Evolutionary conservation across 2,797 vertebrate species (phyloP).

Genomic region (Sebastes wilsoni): DNA sequence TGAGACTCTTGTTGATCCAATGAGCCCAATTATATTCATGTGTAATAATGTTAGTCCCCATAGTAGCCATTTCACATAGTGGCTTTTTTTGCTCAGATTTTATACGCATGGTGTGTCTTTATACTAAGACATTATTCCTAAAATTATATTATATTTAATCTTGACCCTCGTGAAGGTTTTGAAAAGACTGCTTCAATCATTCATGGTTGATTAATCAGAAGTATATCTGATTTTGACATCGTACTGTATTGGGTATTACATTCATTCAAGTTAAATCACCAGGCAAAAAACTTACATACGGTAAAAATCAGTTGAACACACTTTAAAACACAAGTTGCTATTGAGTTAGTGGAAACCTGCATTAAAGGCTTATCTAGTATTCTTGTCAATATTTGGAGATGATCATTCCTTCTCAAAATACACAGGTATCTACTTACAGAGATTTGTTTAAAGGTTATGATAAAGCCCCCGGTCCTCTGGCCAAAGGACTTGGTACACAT

Average conservation of each 20-base stretch:
- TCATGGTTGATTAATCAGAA: not conserved
- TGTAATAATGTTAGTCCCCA: too few species aligned
- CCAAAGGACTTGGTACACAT: constrained; percentile 66
- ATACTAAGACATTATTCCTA: too few species aligned
- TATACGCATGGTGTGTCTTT: too few species aligned
- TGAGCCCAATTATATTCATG: too few species aligned
- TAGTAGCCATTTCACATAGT: too few species aligned
- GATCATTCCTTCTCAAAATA: constrained; percentile 62
- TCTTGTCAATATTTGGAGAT: constrained; percentile 38
- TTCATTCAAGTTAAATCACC: not conserved
- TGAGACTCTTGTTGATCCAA: too few species aligned
- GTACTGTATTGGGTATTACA: not conserved
- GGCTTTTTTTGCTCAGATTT: too few species aligned
- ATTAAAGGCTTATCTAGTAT: not conserved
- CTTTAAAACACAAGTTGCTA: not conserved
- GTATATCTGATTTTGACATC: not conserved
- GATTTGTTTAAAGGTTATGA: constrained; percentile 67
- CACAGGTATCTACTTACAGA: constrained; percentile 62
- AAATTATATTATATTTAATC: not conserved
- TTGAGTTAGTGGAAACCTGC: not conserved
- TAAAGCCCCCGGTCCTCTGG: constrained; percentile 42
- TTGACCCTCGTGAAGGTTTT: not conserved
- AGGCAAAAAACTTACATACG: not conserved
- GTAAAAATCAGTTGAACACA: not conserved
- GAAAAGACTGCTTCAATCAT: not conserved